Percentiles rank a stretch among this genome's conserved stretches.
Conservation (phyloP, 2,113 vertebrate species). For the Neolamprologus cancellatus region DNA sequence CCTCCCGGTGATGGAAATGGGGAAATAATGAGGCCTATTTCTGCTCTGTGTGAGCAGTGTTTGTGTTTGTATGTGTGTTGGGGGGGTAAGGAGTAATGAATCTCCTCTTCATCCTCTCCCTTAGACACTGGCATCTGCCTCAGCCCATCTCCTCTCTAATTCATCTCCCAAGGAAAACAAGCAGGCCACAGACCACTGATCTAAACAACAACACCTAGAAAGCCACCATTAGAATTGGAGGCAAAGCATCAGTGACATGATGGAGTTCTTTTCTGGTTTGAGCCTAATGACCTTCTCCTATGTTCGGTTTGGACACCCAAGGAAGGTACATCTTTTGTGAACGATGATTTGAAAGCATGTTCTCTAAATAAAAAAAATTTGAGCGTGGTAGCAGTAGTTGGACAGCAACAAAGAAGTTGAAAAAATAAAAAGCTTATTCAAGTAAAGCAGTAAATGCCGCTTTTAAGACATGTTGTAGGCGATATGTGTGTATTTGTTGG, state of each 20-base stretch:
- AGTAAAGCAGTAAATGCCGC: neutral
- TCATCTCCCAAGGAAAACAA: constrained; percentile 63
- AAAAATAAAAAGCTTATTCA: neutral
- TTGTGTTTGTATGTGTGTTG: neutral
- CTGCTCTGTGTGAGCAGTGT: neutral
- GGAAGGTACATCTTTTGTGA: neutral
- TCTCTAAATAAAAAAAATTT: neutral
- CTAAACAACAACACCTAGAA: neutral
- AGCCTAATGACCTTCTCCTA: neutral
- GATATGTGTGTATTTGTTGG: neutral
- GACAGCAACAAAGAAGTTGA: neutral
- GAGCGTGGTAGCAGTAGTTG: neutral
- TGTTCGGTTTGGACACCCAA: neutral
- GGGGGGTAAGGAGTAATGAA: constrained; percentile 37
- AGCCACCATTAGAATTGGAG: constrained; percentile 1
- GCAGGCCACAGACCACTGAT: constrained; percentile 19
- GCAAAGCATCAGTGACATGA: constrained; percentile 25
- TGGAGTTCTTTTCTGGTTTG: constrained; percentile 1
- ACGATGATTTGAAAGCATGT: neutral
- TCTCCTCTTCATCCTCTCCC: constrained; percentile 55
- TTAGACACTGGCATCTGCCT: constrained; percentile 59
- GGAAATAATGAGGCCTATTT: constrained; percentile 57
- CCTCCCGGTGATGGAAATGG: constrained; percentile 43
- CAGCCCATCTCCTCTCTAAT: constrained; percentile 36
- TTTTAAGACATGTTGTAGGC: neutral